Evolutionary conservation across 2,888 invertebrate genomes (phyloP), one percentile per base, ranked within the genome.

Genomic region (Ichneumon xanthorius): DNA sequence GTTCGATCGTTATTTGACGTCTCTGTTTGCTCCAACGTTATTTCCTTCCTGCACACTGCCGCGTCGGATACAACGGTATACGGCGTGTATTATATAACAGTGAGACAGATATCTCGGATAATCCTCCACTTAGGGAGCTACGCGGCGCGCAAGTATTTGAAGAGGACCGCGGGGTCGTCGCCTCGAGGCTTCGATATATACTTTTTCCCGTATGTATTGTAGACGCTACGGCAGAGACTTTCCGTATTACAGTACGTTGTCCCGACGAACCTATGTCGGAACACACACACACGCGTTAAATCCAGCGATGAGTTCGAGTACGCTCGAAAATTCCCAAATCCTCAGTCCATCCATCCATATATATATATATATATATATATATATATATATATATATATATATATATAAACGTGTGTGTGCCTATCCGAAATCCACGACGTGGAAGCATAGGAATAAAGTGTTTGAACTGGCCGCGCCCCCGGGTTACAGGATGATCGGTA

Each of bases 81-180:
- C 45, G 45, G 14, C 14, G 40, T 30, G 71, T 71, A 55, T 45
- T 48, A 53, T 48, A 80, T 76, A 76, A 55, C 70, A 45, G 61
- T 61, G 67, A 82, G 84, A 78, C 71, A 81, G 75, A 84, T 86
- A 80, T 37, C 71, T 80, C 55, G 82, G 82, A 85, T 86, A 82
- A 86, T 85, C 85, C 80, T 80, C 80, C 82, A 77, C 85, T 85
- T 85, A 80, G 65, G 61, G 76, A 72, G 67, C 81, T 68, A 48
- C 77, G 58, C 9, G 63, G 63, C 33, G 71, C 55, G 70, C 72
- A 68, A 80, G 73, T 86, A 85, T 85, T 86, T 85, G 70, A 67
- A 85, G 73, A 86, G 81, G 80, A 76, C 37, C 68, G 45, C 58
- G 75, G 72, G 76, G 40, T 78, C 50, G 53, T 55, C 72, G 61